Conservation (phyloP, 1,140 invertebrate species). For the Ceratoteleas bidentatus region DNA sequence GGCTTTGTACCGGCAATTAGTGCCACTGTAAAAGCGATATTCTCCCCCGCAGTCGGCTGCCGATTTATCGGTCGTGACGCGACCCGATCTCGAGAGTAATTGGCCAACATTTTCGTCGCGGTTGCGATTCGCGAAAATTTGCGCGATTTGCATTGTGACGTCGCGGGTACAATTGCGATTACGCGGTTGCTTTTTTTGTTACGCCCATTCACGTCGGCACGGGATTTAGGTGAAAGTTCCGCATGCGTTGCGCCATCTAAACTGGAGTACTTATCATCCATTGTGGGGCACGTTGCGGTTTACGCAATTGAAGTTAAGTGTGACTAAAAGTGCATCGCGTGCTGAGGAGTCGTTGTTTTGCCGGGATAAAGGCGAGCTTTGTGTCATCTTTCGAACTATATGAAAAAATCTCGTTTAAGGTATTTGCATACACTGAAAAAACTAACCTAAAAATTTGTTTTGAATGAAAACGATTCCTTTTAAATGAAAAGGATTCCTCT, state of each 20-base stretch:
- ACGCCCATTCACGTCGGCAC: constrained; percentile 28
- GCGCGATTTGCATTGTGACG: constrained; percentile 25
- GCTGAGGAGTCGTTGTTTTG: too few relatives aligned
- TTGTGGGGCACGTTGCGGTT: constrained; percentile 7
- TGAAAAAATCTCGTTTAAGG: too few relatives aligned
- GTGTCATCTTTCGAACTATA: too few relatives aligned
- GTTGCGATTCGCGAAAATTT: constrained; percentile 22
- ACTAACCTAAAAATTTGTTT: too few relatives aligned
- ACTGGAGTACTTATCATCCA: constrained; percentile 33
- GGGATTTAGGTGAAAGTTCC: constrained; percentile 61
- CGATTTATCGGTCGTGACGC: constrained; percentile 50
- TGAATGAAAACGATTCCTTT: too few relatives aligned
- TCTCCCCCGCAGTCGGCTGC: constrained; percentile 22
- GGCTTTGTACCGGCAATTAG: constrained; percentile 45
- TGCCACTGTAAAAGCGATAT: constrained; percentile 47
- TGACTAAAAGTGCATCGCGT: too few relatives aligned
- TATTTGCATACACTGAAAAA: too few relatives aligned
- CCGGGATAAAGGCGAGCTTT: too few relatives aligned
- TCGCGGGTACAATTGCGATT: constrained; percentile 33
- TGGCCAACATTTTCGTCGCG: constrained; percentile 8
- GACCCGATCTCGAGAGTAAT: constrained; percentile 24
- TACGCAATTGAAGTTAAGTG: not conserved
- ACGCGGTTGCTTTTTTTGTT: constrained; percentile 29
- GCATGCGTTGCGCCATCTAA: constrained; percentile 47
- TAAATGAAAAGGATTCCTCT: too few relatives aligned